Conservation (phyloP, 2,888 invertebrate genomes). For the Biston stratarius region DNA sequence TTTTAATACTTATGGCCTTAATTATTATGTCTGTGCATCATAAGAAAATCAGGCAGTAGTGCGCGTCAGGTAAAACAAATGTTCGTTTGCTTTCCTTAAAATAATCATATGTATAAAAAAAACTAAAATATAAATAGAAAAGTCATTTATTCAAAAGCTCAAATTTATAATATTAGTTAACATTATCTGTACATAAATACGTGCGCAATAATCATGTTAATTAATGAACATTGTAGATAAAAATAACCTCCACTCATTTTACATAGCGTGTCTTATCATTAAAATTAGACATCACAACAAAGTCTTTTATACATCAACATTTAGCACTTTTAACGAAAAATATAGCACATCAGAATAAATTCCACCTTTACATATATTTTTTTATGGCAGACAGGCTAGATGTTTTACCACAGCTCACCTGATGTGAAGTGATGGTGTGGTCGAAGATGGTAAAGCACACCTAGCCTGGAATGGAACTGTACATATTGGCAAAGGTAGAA, state of each 20-base stretch:
- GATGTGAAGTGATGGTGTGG: no score
- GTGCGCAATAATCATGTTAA: slow-evolving; percentile 40
- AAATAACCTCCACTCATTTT: slow-evolving; percentile 39
- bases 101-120: no score
- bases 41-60: no score
- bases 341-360: not conserved
- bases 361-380: not conserved
- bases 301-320: slow-evolving; percentile 39
- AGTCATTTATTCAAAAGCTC: slow-evolving; percentile 63
- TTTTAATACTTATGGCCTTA: no score
- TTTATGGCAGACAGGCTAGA: no score
- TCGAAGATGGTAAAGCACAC: no score
- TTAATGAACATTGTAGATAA: slow-evolving; percentile 35
- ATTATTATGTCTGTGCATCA: no score
- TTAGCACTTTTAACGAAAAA: not conserved
- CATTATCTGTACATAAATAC: slow-evolving; percentile 60
- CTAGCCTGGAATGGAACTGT: no score
- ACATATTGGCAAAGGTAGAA: not conserved
- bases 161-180: slow-evolving; percentile 54
- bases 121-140: slow-evolving; percentile 44
- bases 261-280: slow-evolving; percentile 12
- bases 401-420: no score
- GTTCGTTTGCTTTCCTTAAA: no score
- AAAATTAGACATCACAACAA: slow-evolving; percentile 42
- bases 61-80: no score